These are phyloP conservation scores for Apoda limacodes DNA, from an alignment of 2,888 invertebrate genomes.

Conservation along the genomic window DNA sequence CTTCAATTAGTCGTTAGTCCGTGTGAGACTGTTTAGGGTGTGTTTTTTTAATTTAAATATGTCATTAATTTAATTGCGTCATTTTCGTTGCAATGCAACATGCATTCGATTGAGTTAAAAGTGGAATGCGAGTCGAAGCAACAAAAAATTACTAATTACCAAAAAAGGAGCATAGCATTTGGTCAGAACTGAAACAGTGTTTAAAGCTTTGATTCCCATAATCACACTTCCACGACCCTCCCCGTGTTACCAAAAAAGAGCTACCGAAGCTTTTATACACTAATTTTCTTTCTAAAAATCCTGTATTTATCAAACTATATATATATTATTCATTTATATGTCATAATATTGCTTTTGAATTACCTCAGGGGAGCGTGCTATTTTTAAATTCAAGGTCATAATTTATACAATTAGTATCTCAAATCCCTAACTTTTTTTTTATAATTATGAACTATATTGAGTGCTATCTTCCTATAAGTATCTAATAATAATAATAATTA, in stretches of 20 bases:
- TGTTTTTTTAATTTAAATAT: no score
- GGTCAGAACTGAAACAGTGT: constrained; percentile 51
- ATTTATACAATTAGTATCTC: constrained; percentile 61
- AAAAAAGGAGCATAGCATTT: constrained; percentile 39
- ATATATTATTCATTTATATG: constrained; percentile 66
- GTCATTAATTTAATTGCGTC: no score
- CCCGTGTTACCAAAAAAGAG: constrained; percentile 43
- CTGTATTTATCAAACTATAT: constrained; percentile 67
- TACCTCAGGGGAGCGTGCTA: constrained; percentile 66
- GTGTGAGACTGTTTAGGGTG: no score
- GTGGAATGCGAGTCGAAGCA: no score
- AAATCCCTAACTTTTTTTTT: constrained; percentile 52
- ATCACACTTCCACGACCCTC: constrained; percentile 55
- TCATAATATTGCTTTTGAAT: constrained; percentile 69
- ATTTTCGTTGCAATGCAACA: no score
- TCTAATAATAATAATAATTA: constrained; percentile 51
- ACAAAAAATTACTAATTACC: no score
- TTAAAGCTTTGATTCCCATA: constrained; percentile 69
- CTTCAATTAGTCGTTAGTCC: no score
- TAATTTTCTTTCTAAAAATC: constrained; percentile 67
- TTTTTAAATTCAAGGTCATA: constrained; percentile 50
- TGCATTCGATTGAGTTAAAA: no score
- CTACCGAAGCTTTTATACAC: constrained; percentile 60
- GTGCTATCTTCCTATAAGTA: constrained; percentile 51
- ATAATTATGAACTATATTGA: constrained; percentile 53